Conservation (phyloP, 2,797 vertebrate species). For the Diceros bicornis region DNA sequence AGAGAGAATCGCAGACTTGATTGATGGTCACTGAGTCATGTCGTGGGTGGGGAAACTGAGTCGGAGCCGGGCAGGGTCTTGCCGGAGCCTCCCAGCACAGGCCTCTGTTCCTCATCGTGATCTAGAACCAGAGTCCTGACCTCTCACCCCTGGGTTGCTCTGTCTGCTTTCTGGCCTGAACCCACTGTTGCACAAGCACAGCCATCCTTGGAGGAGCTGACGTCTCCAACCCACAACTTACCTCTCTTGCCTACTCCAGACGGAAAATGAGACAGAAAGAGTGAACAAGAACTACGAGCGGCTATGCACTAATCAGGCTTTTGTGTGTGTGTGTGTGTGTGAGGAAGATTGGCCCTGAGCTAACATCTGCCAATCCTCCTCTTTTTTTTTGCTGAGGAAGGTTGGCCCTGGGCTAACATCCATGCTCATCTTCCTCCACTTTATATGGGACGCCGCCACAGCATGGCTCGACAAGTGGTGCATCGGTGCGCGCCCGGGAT, state of each 20-base stretch:
- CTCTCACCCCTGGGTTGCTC: not conserved
- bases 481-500: too few species aligned
- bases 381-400: too few species aligned
- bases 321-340: too few species aligned
- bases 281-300: not conserved
- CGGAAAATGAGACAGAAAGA: not conserved
- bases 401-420: too few species aligned
- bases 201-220: not conserved
- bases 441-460: too few species aligned
- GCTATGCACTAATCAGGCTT: not conserved
- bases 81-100: not conserved
- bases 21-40: not conserved
- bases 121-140: not conserved
- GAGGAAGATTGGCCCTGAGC: too few species aligned
- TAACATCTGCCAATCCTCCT: too few species aligned
- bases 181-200: not conserved
- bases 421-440: too few species aligned
- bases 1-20: not conserved
- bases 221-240: not conserved
- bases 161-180: not conserved
- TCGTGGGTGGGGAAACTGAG: not conserved
- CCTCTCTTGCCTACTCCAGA: not conserved
- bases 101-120: not conserved
- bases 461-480: too few species aligned
- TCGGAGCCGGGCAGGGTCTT: not conserved